Percentiles rank a stretch among this genome's conserved stretches.
Evolutionary conservation across 2,113 vertebrate species (phyloP).

Genomic region (Ceratotherium simum): DNA sequence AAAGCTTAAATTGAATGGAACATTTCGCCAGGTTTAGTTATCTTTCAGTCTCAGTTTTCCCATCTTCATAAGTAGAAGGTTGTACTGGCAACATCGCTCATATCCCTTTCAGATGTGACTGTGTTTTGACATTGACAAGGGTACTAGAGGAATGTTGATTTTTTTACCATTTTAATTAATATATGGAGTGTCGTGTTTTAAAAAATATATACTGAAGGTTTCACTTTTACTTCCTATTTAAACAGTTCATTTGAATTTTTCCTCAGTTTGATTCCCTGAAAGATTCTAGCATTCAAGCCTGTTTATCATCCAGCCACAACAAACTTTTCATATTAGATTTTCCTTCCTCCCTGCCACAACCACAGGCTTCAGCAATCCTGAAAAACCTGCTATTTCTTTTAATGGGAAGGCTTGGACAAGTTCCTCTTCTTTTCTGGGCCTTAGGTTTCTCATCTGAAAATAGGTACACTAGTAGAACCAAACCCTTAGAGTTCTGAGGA

Average conservation of each 20-base stretch:
- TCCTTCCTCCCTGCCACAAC: not conserved
- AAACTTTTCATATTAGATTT: not conserved
- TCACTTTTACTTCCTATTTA: conserved; percentile 8
- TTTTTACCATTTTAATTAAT: not conserved
- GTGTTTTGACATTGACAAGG: not conserved
- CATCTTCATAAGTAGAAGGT: not conserved
- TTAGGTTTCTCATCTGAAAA: not conserved
- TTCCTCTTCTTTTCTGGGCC: not conserved
- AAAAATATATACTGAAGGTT: not conserved
- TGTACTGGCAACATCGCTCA: not conserved
- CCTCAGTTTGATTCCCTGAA: not conserved
- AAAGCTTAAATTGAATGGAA: not conserved
- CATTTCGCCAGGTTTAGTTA: not conserved
- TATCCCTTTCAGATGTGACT: not conserved
- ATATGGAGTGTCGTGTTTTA: not conserved
- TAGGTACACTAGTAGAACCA: not conserved
- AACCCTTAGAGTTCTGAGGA: not conserved
- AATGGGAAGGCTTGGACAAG: not conserved
- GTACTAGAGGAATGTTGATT: not conserved
- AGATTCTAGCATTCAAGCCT: not conserved
- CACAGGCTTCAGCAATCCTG: not conserved
- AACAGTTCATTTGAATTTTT: not conserved
- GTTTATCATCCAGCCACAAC: not conserved
- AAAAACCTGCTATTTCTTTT: not conserved
- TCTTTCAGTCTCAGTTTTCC: not conserved